Base-by-base conservation (phyloP, 2,888 invertebrate genomes). In the Drosophila colorata region DNA sequence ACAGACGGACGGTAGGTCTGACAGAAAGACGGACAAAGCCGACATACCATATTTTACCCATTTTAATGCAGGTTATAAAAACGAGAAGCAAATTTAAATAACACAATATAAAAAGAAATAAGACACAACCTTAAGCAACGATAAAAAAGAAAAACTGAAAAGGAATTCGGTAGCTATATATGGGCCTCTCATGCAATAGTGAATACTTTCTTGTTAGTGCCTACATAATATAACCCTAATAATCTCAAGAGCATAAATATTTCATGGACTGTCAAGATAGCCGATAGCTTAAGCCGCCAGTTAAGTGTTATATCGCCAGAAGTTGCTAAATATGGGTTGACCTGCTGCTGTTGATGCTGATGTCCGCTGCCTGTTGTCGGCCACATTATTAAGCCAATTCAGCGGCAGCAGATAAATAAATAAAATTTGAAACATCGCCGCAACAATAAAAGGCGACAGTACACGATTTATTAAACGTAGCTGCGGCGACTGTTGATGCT, bases 301-400 rank as follows among this genome's bases (percentile, higher is more conserved):
- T 70, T 82, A 71, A 82, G 88, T 85, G 87, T 87, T 85, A 85
- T 81, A 85, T 87, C 76, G 87, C 65, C 85, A 82, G 80, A 70
- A 73, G 87, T 88, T 86, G 88, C 88, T 82, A 87, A 81, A 87
- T 81, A 72, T 81, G 81, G 88, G 69, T 88, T 86, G 84, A 88
- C 87, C 87, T 82, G 88, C 59, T 76, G 79, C 43, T 72, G 78
- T 13, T 66, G 49, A 4, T 60, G 57, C 31, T 52, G 60, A 28
- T 60, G 76, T 25, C 53, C 20, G 55, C 44, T 61, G 56, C 60
- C 43, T 67, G 78, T 60, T 74, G 77, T 79, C 74, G 88, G 87
- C 87, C 88, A 80, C 87, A 81, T 83, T 83, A 87, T 89, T 87
- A 89, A 87, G 87, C 80, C 88, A 89, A 85, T 89, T 89, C 89